Percentiles rank a stretch among this genome's conserved stretches.
phyloP scores from a whole-genome alignment of 2,797 vertebrate species.

The Oryzias sinensis region DNA sequence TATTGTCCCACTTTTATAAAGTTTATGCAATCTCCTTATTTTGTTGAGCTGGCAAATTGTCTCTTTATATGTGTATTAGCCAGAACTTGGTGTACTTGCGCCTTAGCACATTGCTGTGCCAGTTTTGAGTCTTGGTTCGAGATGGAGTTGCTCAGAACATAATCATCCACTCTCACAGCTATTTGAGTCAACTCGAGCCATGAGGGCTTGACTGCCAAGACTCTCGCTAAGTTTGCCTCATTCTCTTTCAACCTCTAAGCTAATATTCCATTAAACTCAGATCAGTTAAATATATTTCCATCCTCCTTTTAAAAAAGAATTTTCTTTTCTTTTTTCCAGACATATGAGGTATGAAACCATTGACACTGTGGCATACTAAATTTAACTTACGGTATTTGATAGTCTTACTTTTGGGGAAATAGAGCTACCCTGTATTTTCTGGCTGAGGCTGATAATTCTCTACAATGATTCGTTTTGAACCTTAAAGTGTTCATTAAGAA shows the following conservation, averaged over 20 bases:
- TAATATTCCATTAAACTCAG: constrained; percentile 4
- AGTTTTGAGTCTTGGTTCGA: too few relatives aligned
- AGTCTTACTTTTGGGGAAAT: constrained; percentile 20
- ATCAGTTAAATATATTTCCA: constrained; percentile 31
- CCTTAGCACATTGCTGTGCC: constrained; percentile 20
- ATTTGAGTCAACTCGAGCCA: constrained; percentile 34
- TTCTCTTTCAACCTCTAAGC: constrained; percentile 11
- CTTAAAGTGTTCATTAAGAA: constrained; percentile 62
- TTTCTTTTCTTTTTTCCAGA: constrained; percentile 1
- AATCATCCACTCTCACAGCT: constrained; percentile 47
- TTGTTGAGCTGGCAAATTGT: constrained; percentile 25
- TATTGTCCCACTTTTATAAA: constrained; percentile 18
- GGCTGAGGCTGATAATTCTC: constrained; percentile 35
- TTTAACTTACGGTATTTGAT: constrained; percentile 12
- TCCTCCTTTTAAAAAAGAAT: constrained; percentile 24
- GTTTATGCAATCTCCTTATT: constrained; percentile 38
- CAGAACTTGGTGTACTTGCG: constrained; percentile 7
- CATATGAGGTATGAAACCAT: constrained; percentile 10
- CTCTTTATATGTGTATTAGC: constrained; percentile 17
- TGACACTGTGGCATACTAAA: constrained; percentile 9
- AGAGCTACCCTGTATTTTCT: constrained; percentile 8
- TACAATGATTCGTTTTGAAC: constrained; percentile 56
- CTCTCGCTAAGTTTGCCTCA: constrained; percentile 24
- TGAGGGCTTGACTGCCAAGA: constrained; percentile 39
- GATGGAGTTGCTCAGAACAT: constrained; percentile 26